Evolutionary conservation across 2,113 vertebrate genomes (phyloP).

Genomic region (Herpetotheres cachinnans): DNA sequence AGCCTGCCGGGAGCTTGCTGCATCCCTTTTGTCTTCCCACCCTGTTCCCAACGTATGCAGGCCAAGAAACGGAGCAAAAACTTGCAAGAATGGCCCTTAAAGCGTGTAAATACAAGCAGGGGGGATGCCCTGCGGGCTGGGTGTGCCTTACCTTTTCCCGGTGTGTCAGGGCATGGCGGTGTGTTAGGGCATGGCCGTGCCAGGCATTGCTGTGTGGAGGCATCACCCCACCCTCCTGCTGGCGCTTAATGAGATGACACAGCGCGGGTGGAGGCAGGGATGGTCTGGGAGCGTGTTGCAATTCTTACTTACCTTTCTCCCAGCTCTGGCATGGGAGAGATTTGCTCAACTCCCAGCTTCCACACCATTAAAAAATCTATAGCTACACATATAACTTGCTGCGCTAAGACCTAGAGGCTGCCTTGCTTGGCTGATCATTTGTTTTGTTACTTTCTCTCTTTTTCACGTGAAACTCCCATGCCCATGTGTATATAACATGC

Average conservation of each 20-base stretch:
- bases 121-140: neutral
- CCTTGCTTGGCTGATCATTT: neutral
- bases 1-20: neutral
- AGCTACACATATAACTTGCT: neutral
- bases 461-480: neutral
- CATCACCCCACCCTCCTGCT: neutral
- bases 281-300: neutral
- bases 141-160: neutral
- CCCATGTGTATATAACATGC: rapidly evolving
- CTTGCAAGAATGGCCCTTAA: neutral
- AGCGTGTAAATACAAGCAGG: neutral
- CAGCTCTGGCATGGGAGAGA: neutral
- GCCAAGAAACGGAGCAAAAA: neutral
- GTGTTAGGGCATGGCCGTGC: neutral
- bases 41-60: rapidly evolving
- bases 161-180: neutral
- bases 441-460: neutral
- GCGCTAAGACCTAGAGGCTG: neutral
- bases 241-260: neutral
- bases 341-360: neutral
- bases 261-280: neutral
- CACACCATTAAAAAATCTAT: rapidly evolving
- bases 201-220: neutral
- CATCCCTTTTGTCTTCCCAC: neutral
- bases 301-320: neutral